phyloP scores from a whole-genome alignment of 2,797 vertebrate species.

The Heliangelus exortis region DNA sequence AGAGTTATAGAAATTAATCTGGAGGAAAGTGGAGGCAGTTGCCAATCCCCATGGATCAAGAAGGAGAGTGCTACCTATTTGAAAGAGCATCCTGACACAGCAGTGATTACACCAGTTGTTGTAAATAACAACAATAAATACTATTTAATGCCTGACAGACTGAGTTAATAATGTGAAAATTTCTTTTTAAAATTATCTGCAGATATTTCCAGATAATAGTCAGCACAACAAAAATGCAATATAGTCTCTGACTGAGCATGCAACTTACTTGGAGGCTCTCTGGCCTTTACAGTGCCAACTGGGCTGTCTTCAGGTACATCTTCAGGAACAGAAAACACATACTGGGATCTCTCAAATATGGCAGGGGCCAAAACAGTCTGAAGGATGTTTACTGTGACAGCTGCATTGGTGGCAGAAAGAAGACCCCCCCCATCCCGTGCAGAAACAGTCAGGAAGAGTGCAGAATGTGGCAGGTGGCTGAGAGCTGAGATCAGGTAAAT shows the following conservation, averaged over 20 bases:
- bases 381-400: slow-evolving; percentile 85
- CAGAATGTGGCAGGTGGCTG: slow-evolving; percentile 77
- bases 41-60: not conserved
- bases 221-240: not conserved
- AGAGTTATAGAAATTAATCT: not conserved
- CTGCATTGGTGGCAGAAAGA: slow-evolving; percentile 79
- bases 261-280: slow-evolving; percentile 82
- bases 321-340: slow-evolving; percentile 86
- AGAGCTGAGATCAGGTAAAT: slow-evolving; percentile 86
- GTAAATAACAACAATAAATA: not conserved
- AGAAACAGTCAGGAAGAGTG: slow-evolving; percentile 80
- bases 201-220: not conserved
- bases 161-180: not conserved
- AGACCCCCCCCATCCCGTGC: slow-evolving; percentile 86
- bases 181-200: not conserved
- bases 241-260: not conserved
- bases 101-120: not conserved
- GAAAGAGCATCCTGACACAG: not conserved
- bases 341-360: slow-evolving; percentile 86
- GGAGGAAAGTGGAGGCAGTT: not conserved
- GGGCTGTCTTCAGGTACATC: slow-evolving; percentile 79
- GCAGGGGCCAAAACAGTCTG: slow-evolving; percentile 80
- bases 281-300: slow-evolving; percentile 85
- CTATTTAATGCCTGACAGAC: too few species aligned
- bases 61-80: not conserved